phyloP scores from a whole-genome alignment of 1,140 invertebrate genomes.

The Dufourea novaeangliae region DNA sequence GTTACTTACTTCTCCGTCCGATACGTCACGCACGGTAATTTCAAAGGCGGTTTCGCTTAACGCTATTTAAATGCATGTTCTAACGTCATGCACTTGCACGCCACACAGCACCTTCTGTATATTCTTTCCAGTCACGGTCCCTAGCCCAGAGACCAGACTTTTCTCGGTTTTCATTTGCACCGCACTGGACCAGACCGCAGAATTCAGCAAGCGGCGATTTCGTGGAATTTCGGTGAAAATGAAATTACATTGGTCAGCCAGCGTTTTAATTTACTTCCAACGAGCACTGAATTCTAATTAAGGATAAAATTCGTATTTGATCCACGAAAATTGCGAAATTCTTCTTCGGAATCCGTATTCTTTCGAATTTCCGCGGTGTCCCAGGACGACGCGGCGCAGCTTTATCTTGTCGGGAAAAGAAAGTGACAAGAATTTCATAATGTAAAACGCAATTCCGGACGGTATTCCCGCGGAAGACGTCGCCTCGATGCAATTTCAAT shows the following conservation, averaged over 20 bases:
- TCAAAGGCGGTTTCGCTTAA: conserved; percentile 33
- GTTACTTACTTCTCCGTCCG: not conserved
- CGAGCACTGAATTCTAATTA: not conserved
- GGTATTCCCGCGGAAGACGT: not conserved
- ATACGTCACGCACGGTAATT: conserved; percentile 10
- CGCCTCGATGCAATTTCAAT: not conserved
- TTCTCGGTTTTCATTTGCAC: conserved; percentile 30
- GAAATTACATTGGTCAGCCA: conserved; percentile 26
- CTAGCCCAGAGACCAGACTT: no score
- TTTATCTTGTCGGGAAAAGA: not conserved
- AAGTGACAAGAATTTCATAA: not conserved
- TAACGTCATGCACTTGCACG: not conserved
- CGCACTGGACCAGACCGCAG: not conserved
- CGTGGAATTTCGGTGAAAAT: no score
- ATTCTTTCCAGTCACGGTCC: conserved; percentile 7
- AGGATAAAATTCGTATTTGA: no score
- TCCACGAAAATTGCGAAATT: not conserved
- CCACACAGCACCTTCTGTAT: conserved; percentile 19
- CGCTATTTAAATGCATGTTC: conserved; percentile 34
- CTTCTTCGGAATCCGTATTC: not conserved
- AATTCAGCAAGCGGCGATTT: no score
- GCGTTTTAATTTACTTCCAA: not conserved
- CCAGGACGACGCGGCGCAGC: no score
- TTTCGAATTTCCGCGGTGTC: no score
- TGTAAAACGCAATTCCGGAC: no score